These are phyloP conservation scores for Anniella stebbinsi DNA, from an alignment of 2,797 vertebrate species.

Conservation along the genomic window DNA sequence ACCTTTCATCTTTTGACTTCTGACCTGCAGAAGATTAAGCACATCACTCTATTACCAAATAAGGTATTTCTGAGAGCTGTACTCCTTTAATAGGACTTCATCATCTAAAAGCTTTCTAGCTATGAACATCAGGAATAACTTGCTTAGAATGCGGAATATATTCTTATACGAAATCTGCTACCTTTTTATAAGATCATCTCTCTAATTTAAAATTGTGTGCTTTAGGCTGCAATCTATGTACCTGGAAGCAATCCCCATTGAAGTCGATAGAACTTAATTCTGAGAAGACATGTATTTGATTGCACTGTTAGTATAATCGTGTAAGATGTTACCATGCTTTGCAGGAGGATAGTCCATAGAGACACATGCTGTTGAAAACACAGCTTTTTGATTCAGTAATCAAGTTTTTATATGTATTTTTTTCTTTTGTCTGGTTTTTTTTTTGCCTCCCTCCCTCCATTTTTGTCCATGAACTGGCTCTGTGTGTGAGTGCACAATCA, in stretches of 20 bases:
- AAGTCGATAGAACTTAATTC: neutral
- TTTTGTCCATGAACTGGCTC: neutral
- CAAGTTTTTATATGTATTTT: neutral
- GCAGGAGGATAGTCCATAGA: neutral
- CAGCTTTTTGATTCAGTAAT: neutral
- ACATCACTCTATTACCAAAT: neutral
- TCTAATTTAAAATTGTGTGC: neutral
- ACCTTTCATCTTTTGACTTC: neutral
- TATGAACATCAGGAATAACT: slow-evolving; percentile 1
- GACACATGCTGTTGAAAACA: neutral
- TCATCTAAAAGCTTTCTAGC: neutral
- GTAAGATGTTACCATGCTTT: neutral
- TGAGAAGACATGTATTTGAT: too few species aligned
- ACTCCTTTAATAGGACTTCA: slow-evolving; percentile 18
- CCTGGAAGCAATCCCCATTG: neutral
- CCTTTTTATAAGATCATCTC: neutral
- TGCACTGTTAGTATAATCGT: neutral
- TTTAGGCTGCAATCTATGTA: neutral
- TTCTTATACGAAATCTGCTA: neutral
- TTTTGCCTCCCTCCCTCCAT: neutral
- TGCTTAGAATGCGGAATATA: neutral
- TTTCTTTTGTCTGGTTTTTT: neutral
- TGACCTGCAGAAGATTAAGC: neutral
- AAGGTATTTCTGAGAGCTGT: slow-evolving; percentile 18
- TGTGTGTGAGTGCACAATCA: neutral